Base-by-base conservation (phyloP, 2,888 invertebrate genomes). In the Conops quadrifasciatus region DNA sequence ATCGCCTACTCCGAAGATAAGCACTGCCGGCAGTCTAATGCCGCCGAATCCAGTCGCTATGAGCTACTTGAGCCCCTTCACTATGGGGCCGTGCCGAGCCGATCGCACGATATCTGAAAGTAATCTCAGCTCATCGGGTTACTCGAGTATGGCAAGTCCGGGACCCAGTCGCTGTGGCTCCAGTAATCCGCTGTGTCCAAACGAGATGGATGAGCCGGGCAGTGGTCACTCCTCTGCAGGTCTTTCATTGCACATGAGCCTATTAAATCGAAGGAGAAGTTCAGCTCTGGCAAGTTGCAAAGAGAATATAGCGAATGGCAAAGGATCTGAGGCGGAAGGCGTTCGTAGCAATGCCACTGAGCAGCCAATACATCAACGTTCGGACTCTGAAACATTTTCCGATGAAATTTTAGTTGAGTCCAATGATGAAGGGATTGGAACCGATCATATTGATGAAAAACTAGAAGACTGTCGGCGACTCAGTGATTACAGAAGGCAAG, bases 81-180 rank as follows among this genome's bases (percentile, higher is more conserved):
- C 92, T 1, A 91, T 92, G 89, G 36, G 36, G 4, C 90, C 91
- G 59, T 89, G 89, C 1, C 87, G 92, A 75, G 90, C 90, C 16
- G 92, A 93, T 79, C 88, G 93, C 76, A 92, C 92, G 1, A 92
- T 93, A 16, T 94, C 94, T 0, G 93, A 94, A 86, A 93, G 93
- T 2, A 94, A 94, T 83, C 87, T 94, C 53, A 93, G 93, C 75
- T 93, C 94, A 11, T 94, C 93, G 0, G 94, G 94, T 11, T 94
- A 94, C 83, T 93, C 93, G 75, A 94, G 93, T 2, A 93, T 94
- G 92, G 93, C 94, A 0, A 93, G 93, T 84, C 94, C 94, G 0
- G 93, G 93, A 0, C 92, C 93, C 4, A 93, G 93, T 0, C 87
- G 94, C 73, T 94, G 94, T 81, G 93, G 93, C 7, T 94, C 93